Evolutionary conservation across 2,797 vertebrate genomes (phyloP).

Genomic region (Oreonectes daqikongensis): DNA sequence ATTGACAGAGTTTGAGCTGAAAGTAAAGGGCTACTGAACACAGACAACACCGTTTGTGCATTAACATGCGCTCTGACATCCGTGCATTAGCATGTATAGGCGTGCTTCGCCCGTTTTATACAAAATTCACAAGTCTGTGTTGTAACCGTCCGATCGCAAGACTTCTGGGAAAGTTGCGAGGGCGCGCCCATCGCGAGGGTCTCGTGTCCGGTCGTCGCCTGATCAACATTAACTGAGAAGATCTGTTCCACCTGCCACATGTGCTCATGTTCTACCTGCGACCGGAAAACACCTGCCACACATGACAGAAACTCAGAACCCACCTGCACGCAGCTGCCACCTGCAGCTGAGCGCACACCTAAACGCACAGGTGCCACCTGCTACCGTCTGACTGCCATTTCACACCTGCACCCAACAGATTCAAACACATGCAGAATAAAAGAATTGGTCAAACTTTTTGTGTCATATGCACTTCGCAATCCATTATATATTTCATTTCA

Average conservation of each 20-base stretch:
- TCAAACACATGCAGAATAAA: slow-evolving; percentile 43
- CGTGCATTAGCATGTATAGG: slow-evolving; percentile 55
- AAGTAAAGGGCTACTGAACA: slow-evolving; percentile 65
- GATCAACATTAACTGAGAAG: slow-evolving; percentile 27
- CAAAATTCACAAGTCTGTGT: background rate
- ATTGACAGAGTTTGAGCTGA: slow-evolving; percentile 77
- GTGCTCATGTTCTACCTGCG: slow-evolving; percentile 53
- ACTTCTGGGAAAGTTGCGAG: background rate
- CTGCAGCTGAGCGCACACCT: slow-evolving; percentile 38
- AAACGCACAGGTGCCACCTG: slow-evolving; percentile 6
- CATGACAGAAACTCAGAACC: slow-evolving; percentile 50
- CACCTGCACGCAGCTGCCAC: slow-evolving; percentile 49
- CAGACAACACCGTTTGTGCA: slow-evolving; percentile 42
- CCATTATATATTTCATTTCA: too few species aligned
- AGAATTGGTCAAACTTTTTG: slow-evolving; percentile 56
- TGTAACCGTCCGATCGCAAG: background rate
- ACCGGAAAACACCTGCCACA: slow-evolving; percentile 57
- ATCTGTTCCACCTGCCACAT: slow-evolving; percentile 48
- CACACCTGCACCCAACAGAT: slow-evolving; percentile 16
- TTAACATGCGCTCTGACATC: slow-evolving; percentile 55
- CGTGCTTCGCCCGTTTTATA: slow-evolving; percentile 24
- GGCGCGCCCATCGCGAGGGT: background rate
- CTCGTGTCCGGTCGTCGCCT: slow-evolving; percentile 23
- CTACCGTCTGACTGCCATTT: slow-evolving; percentile 29
- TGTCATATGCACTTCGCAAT: background rate